These are phyloP conservation scores for Prionace glauca DNA, from an alignment of 2,797 vertebrate genomes.

Conservation along the genomic window DNA sequence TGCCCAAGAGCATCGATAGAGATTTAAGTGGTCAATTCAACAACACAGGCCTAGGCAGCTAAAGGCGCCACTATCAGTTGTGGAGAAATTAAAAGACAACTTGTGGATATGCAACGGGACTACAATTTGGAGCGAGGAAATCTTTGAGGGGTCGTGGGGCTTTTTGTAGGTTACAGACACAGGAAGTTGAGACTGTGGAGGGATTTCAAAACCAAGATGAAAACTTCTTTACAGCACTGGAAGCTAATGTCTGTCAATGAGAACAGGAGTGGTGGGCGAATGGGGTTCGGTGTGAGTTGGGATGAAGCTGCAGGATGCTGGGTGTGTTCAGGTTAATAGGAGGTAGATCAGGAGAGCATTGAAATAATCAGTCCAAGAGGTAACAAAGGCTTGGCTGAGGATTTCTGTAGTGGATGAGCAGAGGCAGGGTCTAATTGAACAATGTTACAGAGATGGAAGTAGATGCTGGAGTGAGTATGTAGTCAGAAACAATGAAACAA, in stretches of 20 bases:
- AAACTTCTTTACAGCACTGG: not conserved
- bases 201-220: not conserved
- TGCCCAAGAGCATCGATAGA: not conserved
- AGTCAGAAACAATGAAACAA: not conserved
- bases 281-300: not conserved
- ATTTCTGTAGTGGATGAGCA: not conserved
- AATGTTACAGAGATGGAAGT: not conserved
- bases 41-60: not conserved
- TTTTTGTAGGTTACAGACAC: not conserved
- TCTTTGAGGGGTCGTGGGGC: not conserved
- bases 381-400: not conserved
- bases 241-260: not conserved
- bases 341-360: not conserved
- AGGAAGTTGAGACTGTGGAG: not conserved
- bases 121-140: not conserved
- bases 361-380: not conserved
- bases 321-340: not conserved
- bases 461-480: not conserved
- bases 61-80: not conserved
- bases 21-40: not conserved
- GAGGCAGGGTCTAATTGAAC: not conserved
- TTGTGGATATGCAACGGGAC: too few relatives aligned
- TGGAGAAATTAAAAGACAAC: too few relatives aligned
- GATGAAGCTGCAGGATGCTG: not conserved
- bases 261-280: not conserved